Evolutionary conservation across 2,113 vertebrate genomes (phyloP), one percentile per base, ranked within the genome.

Genomic region (Capreolus pygargus): DNA sequence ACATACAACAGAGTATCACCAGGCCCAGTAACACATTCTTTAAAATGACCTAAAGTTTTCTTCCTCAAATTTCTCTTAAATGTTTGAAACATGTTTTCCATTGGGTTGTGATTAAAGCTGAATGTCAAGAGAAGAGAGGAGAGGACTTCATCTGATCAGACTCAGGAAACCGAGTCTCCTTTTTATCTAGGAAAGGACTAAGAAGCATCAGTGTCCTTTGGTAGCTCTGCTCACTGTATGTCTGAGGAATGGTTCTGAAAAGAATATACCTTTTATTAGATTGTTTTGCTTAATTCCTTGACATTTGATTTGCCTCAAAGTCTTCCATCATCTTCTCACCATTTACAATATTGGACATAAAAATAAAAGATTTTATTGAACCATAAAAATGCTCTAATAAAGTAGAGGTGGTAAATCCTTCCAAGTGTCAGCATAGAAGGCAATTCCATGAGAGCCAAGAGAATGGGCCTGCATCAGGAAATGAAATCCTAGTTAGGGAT

Each of bases 381-480:
- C 84, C 95, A 96, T 98, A 98, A 98, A 98, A 97, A 70, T 94
- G 92, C 61, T 78, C 81, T 89, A 95, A 96, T 98, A 98, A 97
- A 98, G 91, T 97, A 91, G 96, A 96, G 67, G 90, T 89, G 89
- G 60, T 97, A 95, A 97, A 98, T 97, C 88, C 64, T 96, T 96
- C 86, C 55, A 83, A 92, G 94, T 86, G 86, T 67, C 50, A 74
- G 82, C 21, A 17, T 17, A 78, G 78, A 89, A 64, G 27, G 43
- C 30, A 7, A 12, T 83, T 95, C 52, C 33, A 27, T 57, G 81
- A 19, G 21, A 95, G 61, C 33, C 55, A 52, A 74, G 45, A 91
- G 61, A 91, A 86, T 1, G 17, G 30, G 11, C 43, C 39, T 64
- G 17, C 30, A 19, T 52, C 2, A 1, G n/a, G 47, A 96, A 92